Evolutionary conservation across 2,797 vertebrate species (phyloP).

Genomic region (Alectoris magna): DNA sequence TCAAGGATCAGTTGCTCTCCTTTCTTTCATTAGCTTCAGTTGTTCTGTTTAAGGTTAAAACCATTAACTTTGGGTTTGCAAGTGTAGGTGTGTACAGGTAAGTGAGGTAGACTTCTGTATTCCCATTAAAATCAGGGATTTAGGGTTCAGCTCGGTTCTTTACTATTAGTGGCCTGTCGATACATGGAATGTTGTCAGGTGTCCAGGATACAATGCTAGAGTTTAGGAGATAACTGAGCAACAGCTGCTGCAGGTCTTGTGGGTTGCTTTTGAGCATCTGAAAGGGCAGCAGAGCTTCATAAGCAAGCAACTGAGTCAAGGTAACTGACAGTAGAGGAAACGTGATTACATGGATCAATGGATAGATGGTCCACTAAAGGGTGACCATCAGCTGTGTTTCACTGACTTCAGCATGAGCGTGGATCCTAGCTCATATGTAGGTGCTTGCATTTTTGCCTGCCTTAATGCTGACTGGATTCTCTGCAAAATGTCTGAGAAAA

Average conservation of each 20-base stretch:
- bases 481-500: not conserved
- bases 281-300: not conserved
- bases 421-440: fast-evolving
- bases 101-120: not conserved
- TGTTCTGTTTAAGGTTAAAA: not conserved
- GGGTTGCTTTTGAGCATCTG: not conserved
- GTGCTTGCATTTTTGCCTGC: not conserved
- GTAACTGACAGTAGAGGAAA: not conserved
- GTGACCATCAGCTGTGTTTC: not conserved
- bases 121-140: not conserved
- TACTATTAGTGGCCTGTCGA: not conserved
- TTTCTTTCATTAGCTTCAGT: not conserved
- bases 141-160: not conserved
- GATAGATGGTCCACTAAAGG: fast-evolving
- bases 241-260: not conserved
- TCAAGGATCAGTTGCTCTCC: not conserved
- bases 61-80: not conserved
- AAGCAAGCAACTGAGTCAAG: not conserved
- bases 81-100: not conserved
- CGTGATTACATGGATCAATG: not conserved
- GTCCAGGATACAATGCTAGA: not conserved
- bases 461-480: not conserved
- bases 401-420: not conserved
- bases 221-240: not conserved
- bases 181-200: not conserved